Evolutionary conservation across 2,888 invertebrate species (phyloP).

Genomic region (Zygogramma bicolorata): DNA sequence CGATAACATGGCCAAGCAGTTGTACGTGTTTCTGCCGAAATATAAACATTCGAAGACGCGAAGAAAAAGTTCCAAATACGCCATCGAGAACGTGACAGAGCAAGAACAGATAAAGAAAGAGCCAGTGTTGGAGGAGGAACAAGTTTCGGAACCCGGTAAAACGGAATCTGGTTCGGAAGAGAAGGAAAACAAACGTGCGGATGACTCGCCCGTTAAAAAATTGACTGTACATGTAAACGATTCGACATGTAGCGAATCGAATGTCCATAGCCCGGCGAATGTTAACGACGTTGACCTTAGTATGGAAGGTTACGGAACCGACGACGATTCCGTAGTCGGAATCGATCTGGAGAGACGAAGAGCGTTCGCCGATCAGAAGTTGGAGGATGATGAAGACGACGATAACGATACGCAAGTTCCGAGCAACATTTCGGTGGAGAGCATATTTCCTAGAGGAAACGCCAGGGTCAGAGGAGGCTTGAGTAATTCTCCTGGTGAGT

Average conservation of each 20-base stretch:
- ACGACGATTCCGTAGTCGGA: constrained; percentile 52
- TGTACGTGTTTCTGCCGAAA: constrained; percentile 75
- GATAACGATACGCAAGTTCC: constrained; percentile 52
- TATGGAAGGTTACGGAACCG: constrained; percentile 59
- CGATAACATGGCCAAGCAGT: constrained; percentile 71
- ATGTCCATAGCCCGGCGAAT: constrained; percentile 15
- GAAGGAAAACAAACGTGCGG: constrained; percentile 33
- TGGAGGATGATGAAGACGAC: constrained; percentile 49
- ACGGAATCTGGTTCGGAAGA: background rate
- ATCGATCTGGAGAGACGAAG: constrained; percentile 38
- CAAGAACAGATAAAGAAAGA: constrained; percentile 10
- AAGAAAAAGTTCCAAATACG: constrained; percentile 13
- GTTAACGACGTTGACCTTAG: constrained; percentile 40
- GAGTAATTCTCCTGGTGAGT: constrained; percentile 31
- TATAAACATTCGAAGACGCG: constrained; percentile 37
- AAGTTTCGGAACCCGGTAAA: constrained; percentile 1
- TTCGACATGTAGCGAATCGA: background rate
- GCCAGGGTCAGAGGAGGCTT: constrained; percentile 26
- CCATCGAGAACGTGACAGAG: constrained; percentile 20
- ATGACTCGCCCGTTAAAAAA: constrained; percentile 11
- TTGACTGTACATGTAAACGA: background rate
- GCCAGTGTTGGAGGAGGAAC: background rate
- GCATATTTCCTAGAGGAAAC: constrained; percentile 25
- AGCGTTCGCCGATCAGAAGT: constrained; percentile 36
- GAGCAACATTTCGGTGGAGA: constrained; percentile 44